Evolutionary conservation across 1,140 invertebrate species (phyloP).

Genomic region (Drepana arcuata): DNA sequence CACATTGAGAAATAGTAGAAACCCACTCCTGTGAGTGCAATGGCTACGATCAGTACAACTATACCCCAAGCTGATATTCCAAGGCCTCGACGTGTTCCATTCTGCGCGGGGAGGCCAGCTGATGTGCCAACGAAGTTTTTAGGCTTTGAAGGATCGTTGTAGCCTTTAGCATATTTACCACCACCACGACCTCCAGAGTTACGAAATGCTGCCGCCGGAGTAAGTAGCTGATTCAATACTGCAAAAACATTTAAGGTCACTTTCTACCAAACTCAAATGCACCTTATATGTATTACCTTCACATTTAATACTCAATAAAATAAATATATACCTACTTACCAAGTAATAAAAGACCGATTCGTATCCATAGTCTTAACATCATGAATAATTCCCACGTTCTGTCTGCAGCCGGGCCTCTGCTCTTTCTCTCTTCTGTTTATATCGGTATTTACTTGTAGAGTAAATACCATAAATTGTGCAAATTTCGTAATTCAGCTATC

Average conservation of each 20-base stretch:
- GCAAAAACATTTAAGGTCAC: conserved; percentile 18
- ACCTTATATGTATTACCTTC: background rate
- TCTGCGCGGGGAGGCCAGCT: conserved; percentile 19
- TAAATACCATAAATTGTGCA: too few relatives aligned
- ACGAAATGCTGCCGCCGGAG: conserved; percentile 25
- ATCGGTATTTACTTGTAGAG: too few relatives aligned
- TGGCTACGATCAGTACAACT: conserved; percentile 67
- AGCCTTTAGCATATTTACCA: conserved; percentile 18
- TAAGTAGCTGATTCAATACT: conserved; percentile 33
- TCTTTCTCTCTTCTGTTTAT: too few relatives aligned
- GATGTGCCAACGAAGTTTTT: conserved; percentile 21
- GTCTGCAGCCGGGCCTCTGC: too few relatives aligned
- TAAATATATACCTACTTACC: conserved; percentile 24
- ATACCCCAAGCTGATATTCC: conserved; percentile 75
- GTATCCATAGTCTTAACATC: conserved; percentile 33
- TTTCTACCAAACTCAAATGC: too few relatives aligned
- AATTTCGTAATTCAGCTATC: too few relatives aligned
- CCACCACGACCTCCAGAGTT: conserved; percentile 16
- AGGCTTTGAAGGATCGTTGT: conserved; percentile 19
- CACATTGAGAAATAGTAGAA: conserved; percentile 76
- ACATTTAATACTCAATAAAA: background rate
- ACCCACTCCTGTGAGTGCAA: conserved; percentile 69
- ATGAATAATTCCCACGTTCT: conserved; percentile 11
- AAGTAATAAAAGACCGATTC: conserved; percentile 22
- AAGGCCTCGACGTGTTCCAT: conserved; percentile 40